Conservation (phyloP, 2,797 vertebrate species). For the Pangasius djambal region DNA sequence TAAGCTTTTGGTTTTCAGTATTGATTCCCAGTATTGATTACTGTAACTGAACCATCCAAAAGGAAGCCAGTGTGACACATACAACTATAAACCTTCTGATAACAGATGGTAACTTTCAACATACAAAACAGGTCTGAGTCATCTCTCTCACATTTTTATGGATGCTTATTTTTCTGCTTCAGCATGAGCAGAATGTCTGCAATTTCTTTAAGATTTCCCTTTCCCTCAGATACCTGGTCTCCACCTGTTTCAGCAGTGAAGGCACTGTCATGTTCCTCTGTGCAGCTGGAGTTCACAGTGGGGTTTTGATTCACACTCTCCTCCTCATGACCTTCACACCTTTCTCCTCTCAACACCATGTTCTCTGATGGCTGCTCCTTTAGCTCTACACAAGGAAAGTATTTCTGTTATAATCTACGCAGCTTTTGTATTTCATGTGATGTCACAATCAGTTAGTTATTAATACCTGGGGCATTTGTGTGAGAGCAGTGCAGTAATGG, state of each 20-base stretch:
- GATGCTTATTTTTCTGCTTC: constrained; percentile 58
- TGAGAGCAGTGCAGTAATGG: constrained; percentile 7
- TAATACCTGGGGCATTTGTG: constrained; percentile 30
- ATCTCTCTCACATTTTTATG: background rate
- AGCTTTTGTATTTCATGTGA: background rate
- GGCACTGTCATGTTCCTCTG: constrained; percentile 30
- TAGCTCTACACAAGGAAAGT: constrained; percentile 31
- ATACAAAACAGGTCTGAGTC: constrained; percentile 18
- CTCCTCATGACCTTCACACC: constrained; percentile 42
- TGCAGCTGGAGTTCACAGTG: constrained; percentile 41
- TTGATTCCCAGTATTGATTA: background rate
- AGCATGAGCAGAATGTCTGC: constrained; percentile 70
- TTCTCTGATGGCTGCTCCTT: constrained; percentile 28
- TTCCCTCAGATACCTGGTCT: constrained; percentile 59
- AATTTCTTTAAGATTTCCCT: constrained; percentile 63
- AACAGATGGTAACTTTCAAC: constrained; percentile 28
- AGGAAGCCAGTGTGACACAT: background rate
- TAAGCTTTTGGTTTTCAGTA: constrained; percentile 21
- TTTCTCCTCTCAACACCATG: constrained; percentile 33
- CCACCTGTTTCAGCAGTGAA: constrained; percentile 34
- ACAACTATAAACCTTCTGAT: background rate
- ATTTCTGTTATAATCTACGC: background rate
- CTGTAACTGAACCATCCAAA: background rate
- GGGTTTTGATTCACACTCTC: constrained; percentile 47
- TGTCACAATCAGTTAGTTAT: background rate